Evolutionary conservation across 1,140 invertebrate species (phyloP).

Genomic region (Bombus terrestris): DNA sequence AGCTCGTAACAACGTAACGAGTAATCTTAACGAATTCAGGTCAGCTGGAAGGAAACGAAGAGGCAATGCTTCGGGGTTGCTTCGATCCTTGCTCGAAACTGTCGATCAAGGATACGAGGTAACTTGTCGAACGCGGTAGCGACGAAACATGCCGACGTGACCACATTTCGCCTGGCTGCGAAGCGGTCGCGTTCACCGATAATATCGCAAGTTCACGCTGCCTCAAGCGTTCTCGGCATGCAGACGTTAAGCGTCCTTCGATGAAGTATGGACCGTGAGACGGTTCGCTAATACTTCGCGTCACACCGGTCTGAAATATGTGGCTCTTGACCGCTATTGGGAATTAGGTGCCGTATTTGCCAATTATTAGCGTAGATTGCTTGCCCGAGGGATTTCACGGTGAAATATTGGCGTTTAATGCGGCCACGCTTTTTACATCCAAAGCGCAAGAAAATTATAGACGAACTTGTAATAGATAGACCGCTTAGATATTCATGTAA

Average conservation of each 20-base stretch:
- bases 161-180: background rate
- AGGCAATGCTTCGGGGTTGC: background rate
- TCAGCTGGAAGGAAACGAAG: background rate
- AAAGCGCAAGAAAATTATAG: background rate
- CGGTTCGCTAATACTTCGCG: conserved; percentile 12
- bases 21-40: background rate
- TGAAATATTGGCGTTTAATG: background rate
- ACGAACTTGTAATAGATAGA: no score
- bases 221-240: conserved; percentile 8
- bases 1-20: background rate
- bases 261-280: conserved; percentile 1
- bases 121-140: background rate
- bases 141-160: background rate
- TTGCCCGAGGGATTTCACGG: background rate
- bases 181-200: background rate
- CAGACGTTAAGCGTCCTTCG: background rate
- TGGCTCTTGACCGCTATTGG: background rate
- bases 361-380: background rate
- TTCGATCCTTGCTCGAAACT: background rate
- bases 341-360: background rate
- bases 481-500: no score
- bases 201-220: conserved; percentile 20
- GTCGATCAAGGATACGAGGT: conserved; percentile 8
- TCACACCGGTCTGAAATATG: background rate
- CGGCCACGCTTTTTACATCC: background rate